Evolutionary conservation across 2,888 invertebrate species (phyloP).

Genomic region (Anorthoa munda): DNA sequence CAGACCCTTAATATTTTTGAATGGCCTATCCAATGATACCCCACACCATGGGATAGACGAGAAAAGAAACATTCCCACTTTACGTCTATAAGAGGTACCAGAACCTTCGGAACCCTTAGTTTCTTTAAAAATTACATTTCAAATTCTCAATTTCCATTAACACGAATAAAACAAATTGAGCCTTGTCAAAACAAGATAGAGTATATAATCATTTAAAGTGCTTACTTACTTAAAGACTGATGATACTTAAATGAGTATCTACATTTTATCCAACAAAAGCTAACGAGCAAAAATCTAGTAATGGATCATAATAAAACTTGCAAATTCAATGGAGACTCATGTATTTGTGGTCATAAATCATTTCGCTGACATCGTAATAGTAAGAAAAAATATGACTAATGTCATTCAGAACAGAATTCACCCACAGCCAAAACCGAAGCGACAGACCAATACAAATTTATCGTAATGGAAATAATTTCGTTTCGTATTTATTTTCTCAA

Average conservation of each 20-base stretch:
- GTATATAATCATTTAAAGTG: conserved; percentile 3
- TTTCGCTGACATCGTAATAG: conserved; percentile 22
- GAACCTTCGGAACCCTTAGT: no score
- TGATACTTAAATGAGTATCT: not conserved
- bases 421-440: not conserved
- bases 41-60: no score
- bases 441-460: conserved; percentile 13
- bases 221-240: not conserved
- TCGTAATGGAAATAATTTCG: conserved; percentile 33
- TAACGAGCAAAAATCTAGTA: conserved; percentile 32
- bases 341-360: conserved; percentile 32
- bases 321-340: conserved; percentile 27
- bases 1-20: no score
- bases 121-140: not conserved
- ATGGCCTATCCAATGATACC: no score
- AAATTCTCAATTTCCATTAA: not conserved
- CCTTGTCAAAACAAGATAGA: not conserved
- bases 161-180: not conserved
- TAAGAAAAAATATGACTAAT: conserved; percentile 32
- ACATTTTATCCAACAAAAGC: conserved; percentile 25
- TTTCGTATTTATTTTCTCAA: conserved; percentile 38
- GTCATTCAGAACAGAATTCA: conserved; percentile 1
- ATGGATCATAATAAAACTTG: conserved; percentile 41
- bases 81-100: no score
- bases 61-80: no score